Evolutionary conservation across 2,888 invertebrate species (phyloP), one percentile per base, ranked within the genome.

Genomic region (Furcula furcula): DNA sequence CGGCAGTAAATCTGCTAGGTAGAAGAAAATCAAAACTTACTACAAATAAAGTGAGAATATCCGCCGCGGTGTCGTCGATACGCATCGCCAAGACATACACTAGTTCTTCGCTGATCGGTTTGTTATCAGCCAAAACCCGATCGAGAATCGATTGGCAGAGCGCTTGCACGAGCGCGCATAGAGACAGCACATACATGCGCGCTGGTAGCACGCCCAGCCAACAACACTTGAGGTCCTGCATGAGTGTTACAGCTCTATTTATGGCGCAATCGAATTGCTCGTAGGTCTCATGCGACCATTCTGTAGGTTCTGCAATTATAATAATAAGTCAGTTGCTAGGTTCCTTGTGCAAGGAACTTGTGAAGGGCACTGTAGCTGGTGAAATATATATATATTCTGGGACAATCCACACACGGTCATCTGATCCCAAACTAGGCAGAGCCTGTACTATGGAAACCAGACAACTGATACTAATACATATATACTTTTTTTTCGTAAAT

Each of bases 221-320:
- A 15, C 61, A 52, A 1, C 54, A 40, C 23, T 68, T 74, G 0
- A 89, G 63, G 12, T 79, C 76, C 22, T 63, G 65, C 62, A 88
- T 63, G 3, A 76, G 46, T 3, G 65, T 57, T 0, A 81, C 38
- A 0, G 85, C 74, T 6, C 60, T 64, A 49, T 81, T 83, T 12
- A 89, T 59, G 0, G 80, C 78, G 4, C 68, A 65, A 44, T 87
- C 81, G 16, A 87, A 75, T 7, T 69, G 65, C 21, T 85, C 79
- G 35, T 71, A 87, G 0, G 69, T 63, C 0, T 76, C 74, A 3
- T 73, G 60, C 0, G 61, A 68, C 86, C 86, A 88, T 0, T 69
- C 59, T 0, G 59, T 32, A 0, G 59, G 41, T 14, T 74, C 79
- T 80, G 67, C 16, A 61, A 18, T 27, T 23, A 11, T 12, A 6